Conservation (phyloP, 2,888 invertebrate genomes). For the Podotricha telesiphe region DNA sequence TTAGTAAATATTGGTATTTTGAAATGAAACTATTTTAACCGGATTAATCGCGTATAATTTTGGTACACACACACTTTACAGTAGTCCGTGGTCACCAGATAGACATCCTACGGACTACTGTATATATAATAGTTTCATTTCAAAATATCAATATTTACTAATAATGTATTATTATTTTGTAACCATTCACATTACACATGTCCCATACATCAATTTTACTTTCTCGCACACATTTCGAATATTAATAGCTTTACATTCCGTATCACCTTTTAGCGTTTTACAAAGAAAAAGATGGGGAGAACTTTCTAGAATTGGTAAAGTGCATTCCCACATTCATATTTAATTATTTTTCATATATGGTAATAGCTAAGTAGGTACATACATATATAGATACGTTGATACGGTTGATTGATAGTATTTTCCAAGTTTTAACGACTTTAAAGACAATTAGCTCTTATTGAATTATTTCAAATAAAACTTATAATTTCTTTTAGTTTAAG, state of each 20-base stretch:
- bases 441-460: constrained; percentile 1
- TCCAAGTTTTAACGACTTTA: constrained; percentile 11
- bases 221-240: constrained; percentile 8
- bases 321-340: constrained; percentile 41
- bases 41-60: too few relatives aligned
- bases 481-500: neutral
- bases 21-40: too few relatives aligned
- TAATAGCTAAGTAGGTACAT: constrained; percentile 20
- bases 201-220: constrained; percentile 18
- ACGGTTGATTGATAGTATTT: constrained; percentile 27
- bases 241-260: constrained; percentile 23
- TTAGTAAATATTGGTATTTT: too few relatives aligned
- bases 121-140: too few relatives aligned
- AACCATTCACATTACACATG: neutral
- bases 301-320: constrained; percentile 36
- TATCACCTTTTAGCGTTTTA: constrained; percentile 18
- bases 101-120: too few relatives aligned
- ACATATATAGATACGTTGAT: constrained; percentile 30
- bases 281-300: constrained; percentile 29
- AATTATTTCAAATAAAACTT: neutral
- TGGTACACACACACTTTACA: too few relatives aligned
- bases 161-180: too few relatives aligned
- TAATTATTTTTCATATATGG: constrained; percentile 42
- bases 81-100: too few relatives aligned
- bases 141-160: too few relatives aligned